Evolutionary conservation across 1,140 invertebrate species (phyloP), one percentile per base, ranked within the genome.

Genomic region (Vollenhovia emeryi): DNA sequence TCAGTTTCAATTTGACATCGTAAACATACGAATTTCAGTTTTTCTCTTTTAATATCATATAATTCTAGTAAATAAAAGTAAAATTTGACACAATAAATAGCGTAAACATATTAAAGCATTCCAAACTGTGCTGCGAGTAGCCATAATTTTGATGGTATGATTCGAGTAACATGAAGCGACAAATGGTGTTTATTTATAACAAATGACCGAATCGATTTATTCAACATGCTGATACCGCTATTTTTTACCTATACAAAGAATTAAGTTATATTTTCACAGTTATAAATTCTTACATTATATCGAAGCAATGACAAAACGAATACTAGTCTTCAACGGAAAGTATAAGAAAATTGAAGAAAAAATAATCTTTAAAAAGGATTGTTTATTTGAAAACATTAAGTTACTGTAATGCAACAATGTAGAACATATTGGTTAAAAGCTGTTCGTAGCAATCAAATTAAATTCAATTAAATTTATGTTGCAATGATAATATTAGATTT

Each of bases 51-150:
- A 60, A 59, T 18, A 18, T 71, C n/a, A n/a, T n/a, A 36, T 48
- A 66, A 50, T 50, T 5, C 43, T 69, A 55, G 21, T 69, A 50
- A 27, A 6, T 21, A 40, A 13, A 6, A 27, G 6, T 36, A 62
- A 69, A 36, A 5, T 71, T 71, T 48, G 18, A 57, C 21, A 52
- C 40, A 40, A 80, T 43, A 0, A n/a, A 50, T 79, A 69, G 15
- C n/a, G 11, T 79, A 48, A 50, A 33, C 24, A 57, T 7, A 57
- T 45, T 80, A 80, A 73, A 78, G 40, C 75, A 78, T 78, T 78
- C 75, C 59, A 78, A 48, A 30, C 15, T 66, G 55, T 55, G 21
- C 45, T 71, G 60, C 36, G n/a, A 55, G 50, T 68, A 82, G 11
- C 27, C 1, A 13, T 48, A 64, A 68, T 52, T 52, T 69, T 55